Percentiles rank a stretch among this genome's conserved stretches.
These are phyloP conservation scores for Nymphalis io DNA, from an alignment of 1,140 invertebrate species.

Conservation along the genomic window DNA sequence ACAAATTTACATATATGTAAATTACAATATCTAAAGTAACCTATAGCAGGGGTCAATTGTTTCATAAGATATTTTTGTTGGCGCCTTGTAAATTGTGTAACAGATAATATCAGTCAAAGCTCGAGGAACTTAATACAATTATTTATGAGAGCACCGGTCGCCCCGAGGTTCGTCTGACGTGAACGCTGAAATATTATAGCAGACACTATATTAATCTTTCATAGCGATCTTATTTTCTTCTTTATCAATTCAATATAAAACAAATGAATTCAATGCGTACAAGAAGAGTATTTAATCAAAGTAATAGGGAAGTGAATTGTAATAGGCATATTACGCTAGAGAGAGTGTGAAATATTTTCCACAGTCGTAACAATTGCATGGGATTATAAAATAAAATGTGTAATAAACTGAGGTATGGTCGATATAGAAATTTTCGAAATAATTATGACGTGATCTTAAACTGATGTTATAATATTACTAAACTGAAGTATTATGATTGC, in stretches of 20 bases:
- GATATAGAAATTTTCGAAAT: not conserved
- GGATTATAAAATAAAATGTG: slow-evolving; percentile 44
- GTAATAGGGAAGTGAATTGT: not conserved
- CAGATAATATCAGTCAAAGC: slow-evolving; percentile 43
- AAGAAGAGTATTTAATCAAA: not conserved
- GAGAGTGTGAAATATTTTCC: slow-evolving; percentile 45
- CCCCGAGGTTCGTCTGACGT: slow-evolving; percentile 46
- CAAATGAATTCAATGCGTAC: too few species aligned
- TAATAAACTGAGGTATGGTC: not conserved
- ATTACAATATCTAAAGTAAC: slow-evolving; percentile 3
- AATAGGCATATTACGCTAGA: not conserved
- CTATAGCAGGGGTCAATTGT: slow-evolving; percentile 17
- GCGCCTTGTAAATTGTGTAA: slow-evolving; percentile 45
- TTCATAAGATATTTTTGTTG: slow-evolving; percentile 1
- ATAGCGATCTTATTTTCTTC: not conserved
- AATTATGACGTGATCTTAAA: slow-evolving; percentile 6
- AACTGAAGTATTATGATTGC: too few species aligned
- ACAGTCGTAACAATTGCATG: slow-evolving; percentile 34
- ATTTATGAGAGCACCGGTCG: slow-evolving; percentile 56
- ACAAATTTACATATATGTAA: slow-evolving; percentile 2
- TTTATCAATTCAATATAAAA: not conserved
- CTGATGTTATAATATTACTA: too few species aligned
- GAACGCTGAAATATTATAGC: slow-evolving; percentile 10
- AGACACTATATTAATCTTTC: slow-evolving; percentile 12
- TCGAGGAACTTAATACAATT: slow-evolving; percentile 33